Base-by-base conservation (phyloP, 2,113 vertebrate genomes). In the Rostratula benghalensis region DNA sequence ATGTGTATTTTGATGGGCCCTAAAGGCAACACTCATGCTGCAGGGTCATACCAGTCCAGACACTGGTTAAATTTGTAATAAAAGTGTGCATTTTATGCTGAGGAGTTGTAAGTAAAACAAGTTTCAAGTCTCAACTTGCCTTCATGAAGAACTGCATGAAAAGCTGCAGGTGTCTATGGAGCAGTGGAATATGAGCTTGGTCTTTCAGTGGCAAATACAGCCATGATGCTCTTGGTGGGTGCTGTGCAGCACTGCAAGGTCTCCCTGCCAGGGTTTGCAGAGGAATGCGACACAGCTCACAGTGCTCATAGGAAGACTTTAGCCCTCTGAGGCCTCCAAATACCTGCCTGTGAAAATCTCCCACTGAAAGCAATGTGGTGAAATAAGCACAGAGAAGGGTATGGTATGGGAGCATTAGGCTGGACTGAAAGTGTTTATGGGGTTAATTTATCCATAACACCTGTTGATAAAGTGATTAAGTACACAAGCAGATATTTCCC, bases 201-300 rank as follows among this genome's bases (percentile, higher is more conserved):
- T 35, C 37, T 56, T 89, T 27, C 39, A 22, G 35, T 19, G 48
- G 33, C 48, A 79, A 79, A 73, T 14, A 27, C 30, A 94, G 48
- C 13, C 54, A 13, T 0, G 0, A 39, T 59, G 43, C 4, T 76
- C 41, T 56, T 39, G 63, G 28, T 3, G 1, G 76, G 37, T 18
- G 23, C 30, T 73, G n/a, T 39, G 68, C 35, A 67, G 61, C 2
- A 6, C 33, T 61, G n/a, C 35, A 75, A 76, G 20, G 10, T 60
- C 22, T 67, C 23, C 14, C n/a, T 51, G 31, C 31, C 75, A 61
- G 18, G 19, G 23, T 89, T 85, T 91, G 45, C 35, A 77, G 59
- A 50, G 45, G 56, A 83, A 48, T 59, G 61, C 20, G 25, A 77
- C 37, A 46, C 10, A 53, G 23, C 10, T 8, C 33, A n/a, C 61